Conservation (phyloP, 2,888 invertebrate genomes). For the Troglohyphantes excavatus region DNA sequence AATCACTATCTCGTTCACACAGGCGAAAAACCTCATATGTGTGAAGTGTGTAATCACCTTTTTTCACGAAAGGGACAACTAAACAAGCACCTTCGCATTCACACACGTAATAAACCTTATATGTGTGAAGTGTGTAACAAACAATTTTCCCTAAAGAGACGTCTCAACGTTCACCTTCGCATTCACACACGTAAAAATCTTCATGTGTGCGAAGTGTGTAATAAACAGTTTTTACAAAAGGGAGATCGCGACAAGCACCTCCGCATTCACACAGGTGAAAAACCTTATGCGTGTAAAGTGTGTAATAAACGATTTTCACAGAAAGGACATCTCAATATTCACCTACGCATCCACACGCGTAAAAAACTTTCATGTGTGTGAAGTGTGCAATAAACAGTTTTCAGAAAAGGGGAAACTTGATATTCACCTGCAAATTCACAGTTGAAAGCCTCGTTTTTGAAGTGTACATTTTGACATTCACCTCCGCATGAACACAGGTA, state of each 20-base stretch:
- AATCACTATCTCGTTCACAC: neutral
- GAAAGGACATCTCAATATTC: too few species aligned
- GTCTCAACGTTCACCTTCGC: neutral
- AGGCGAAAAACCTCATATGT: neutral
- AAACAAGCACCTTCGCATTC: too few species aligned
- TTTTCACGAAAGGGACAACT: too few species aligned
- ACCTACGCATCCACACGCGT: too few species aligned
- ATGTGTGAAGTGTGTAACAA: neutral
- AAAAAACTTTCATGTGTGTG: too few species aligned
- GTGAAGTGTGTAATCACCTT: too few species aligned
- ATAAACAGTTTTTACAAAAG: neutral
- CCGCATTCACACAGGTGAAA: neutral
- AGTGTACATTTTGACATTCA: too few species aligned
- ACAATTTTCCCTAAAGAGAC: neutral
- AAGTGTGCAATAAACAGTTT: too few species aligned
- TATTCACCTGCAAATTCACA: too few species aligned
- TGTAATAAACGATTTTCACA: neutral
- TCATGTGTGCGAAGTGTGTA: neutral
- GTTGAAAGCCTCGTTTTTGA: too few species aligned
- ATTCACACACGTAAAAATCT: neutral
- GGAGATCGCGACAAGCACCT: neutral
- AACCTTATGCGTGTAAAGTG: neutral
- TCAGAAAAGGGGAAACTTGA: too few species aligned
- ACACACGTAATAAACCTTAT: neutral
- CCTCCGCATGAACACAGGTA: too few species aligned